Conservation (phyloP, 2,797 vertebrate species). For the Chiloscyllium punctatum region DNA sequence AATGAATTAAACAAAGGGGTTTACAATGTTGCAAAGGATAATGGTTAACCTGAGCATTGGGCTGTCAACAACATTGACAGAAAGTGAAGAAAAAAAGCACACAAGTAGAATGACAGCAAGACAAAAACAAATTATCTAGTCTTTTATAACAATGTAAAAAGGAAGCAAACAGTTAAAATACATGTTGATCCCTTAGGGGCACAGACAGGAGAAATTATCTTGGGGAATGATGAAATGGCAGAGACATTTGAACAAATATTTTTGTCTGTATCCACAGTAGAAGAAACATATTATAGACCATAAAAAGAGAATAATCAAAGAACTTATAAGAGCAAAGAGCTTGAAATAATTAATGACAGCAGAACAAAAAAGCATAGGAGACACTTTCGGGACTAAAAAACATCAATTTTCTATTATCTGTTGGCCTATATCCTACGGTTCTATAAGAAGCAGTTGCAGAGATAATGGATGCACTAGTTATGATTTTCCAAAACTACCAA, state of each 20-base stretch:
- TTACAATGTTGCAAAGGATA: too few species aligned
- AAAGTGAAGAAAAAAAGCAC: too few species aligned
- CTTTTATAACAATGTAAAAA: too few species aligned
- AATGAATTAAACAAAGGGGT: too few species aligned
- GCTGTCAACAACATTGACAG: too few species aligned
- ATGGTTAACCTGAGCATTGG: too few species aligned
- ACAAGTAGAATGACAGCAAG: too few species aligned
- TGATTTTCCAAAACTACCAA: neutral
- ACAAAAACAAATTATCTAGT: too few species aligned
- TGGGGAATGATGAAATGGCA: neutral
- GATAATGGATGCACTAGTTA: neutral
- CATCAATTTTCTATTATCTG: neutral
- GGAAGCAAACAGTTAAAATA: neutral
- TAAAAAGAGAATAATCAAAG: neutral
- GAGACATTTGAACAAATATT: neutral
- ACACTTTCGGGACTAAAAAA: neutral
- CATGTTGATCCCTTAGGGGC: neutral
- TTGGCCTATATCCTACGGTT: neutral
- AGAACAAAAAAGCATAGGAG: neutral
- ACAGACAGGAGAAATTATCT: neutral
- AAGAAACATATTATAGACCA: neutral
- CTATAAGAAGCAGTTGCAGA: neutral
- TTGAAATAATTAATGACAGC: neutral
- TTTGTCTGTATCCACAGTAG: neutral
- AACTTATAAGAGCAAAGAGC: neutral